Base-by-base conservation (phyloP, 2,113 vertebrate genomes). In the Lepus americanus region DNA sequence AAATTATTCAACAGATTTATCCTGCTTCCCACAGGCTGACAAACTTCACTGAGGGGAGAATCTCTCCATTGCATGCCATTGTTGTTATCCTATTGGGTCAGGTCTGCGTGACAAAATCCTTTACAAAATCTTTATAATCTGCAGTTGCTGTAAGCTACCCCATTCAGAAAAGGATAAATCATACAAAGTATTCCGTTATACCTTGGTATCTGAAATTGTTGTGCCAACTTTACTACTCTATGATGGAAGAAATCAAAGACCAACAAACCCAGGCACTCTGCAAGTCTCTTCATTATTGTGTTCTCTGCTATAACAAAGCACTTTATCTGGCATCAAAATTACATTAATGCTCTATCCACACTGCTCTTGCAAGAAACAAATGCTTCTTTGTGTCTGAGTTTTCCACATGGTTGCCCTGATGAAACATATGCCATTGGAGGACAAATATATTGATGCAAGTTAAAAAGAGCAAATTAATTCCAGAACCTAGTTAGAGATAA, bases 391-490 rank as follows among this genome's bases (percentile, higher is more conserved):
- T 95, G 84, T 85, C 44, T 92, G 77, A 84, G 55, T 89, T 96
- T 96, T 96, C 83, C 87, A 94, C 82, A 72, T 88, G 79, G 64
- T 87, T 96, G 74, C 59, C n/a, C 63, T 85, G 77, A 93, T 94
- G 95, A 95, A 92, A 74, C 92, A 93, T 90, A 88, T 89, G 90
- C 69, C 85, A 86, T 22, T 72, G 74, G 39, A 63, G 49, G 69
- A 89, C 44, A 88, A 94, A 96, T 87, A 95, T 94, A 93, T 73
- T 95, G 90, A 95, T 96, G 87, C 39, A 77, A 94, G 27, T 92
- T 27, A 94, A 95, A 97, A 94, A 74, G 81, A 92, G 23, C 89
- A 96, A 95, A 95, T 97, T 97, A 97, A 94, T 96, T 95, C 90
- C 86, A 95, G 95, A 95, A 87, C 13, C 64, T 90, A 95, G 87